These are phyloP conservation scores for Grallaria varia DNA, from an alignment of 2,113 vertebrate genomes.

Conservation along the genomic window DNA sequence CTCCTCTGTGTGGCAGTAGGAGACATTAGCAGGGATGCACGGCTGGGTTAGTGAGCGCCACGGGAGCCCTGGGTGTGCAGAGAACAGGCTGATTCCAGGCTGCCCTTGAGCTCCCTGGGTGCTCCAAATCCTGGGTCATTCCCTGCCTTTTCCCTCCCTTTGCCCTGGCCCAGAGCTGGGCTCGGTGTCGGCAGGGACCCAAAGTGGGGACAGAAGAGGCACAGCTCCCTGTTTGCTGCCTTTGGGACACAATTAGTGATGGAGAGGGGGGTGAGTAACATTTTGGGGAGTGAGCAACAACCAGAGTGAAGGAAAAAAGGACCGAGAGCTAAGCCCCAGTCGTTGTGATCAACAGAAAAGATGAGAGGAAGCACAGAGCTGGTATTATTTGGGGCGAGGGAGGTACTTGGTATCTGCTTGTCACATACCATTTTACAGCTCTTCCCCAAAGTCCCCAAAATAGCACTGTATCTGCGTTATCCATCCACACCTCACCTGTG, in stretches of 20 bases:
- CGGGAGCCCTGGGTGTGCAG: not conserved
- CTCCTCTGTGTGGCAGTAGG: accelerated
- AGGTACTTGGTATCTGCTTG: not conserved
- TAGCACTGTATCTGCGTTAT: not conserved
- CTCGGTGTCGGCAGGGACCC: not conserved
- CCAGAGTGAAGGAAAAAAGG: accelerated
- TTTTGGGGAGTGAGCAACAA: not conserved
- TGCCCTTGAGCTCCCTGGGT: not conserved
- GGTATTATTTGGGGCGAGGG: not conserved
- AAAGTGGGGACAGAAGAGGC: not conserved
- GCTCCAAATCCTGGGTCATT: accelerated
- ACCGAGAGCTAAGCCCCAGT: not conserved
- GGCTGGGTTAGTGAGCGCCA: not conserved
- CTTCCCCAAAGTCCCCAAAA: not conserved
- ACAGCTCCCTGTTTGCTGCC: accelerated
- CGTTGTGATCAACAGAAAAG: not conserved
- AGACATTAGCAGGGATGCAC: not conserved
- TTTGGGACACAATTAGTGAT: accelerated
- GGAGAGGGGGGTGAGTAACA: accelerated
- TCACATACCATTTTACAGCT: not conserved
- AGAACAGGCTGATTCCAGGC: not conserved
- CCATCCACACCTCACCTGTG: slow-evolving; percentile 19
- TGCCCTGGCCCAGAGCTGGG: not conserved
- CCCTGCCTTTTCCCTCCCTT: not conserved
- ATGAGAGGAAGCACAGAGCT: not conserved